Base-by-base conservation (phyloP, 2,888 invertebrate genomes). In the Dasypolia templi region DNA sequence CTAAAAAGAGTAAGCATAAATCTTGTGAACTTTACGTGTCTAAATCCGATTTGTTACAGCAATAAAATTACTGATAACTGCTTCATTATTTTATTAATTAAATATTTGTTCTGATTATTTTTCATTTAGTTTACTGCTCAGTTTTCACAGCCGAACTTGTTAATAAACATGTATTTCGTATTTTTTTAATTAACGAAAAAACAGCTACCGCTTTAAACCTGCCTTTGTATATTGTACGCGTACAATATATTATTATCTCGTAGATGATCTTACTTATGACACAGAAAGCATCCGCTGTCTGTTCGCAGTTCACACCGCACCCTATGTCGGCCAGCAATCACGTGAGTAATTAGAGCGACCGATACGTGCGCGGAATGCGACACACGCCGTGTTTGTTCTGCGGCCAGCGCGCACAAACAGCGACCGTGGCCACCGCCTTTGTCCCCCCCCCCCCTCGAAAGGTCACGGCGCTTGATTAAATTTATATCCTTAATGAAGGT, bases 261-360 rank as follows among this genome's bases (percentile, higher is more conserved):
- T 46, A 49, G 14, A 0, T 35, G 17, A 22, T 29, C 11, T 7
- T 26, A n/a, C 0, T 14, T 26, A 17, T n/a, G 44, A 14, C 5
- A 32, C 29, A 58, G 14, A 26, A 42, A 29, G 26, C n/a, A 42
- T n/a, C 59, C 76, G 76, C 77, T 69, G 29, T 19, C 9, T 9
- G 68, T 46, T 56, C 39, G 12, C 29, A 39, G 35, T 66, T 68
- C 66, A 22, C 67, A 29, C 72, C 77, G 29, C 67, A 51, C 51
- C 44, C 56, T 46, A 44, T 14, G 66, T 63, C 51, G 62, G 67
- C 35, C 79, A 86, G 86, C 87, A 89, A 90, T 89, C 89, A 89
- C 89, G 88, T 85, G 89, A 90, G 89, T 90, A 89, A 91, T 90
- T 91, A 91, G 88, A 75, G 83, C 85, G 82, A 64, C 74, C 84